These are phyloP conservation scores for Drosophila nebulosa DNA, from an alignment of 1,140 invertebrate species.

Conservation along the genomic window DNA sequence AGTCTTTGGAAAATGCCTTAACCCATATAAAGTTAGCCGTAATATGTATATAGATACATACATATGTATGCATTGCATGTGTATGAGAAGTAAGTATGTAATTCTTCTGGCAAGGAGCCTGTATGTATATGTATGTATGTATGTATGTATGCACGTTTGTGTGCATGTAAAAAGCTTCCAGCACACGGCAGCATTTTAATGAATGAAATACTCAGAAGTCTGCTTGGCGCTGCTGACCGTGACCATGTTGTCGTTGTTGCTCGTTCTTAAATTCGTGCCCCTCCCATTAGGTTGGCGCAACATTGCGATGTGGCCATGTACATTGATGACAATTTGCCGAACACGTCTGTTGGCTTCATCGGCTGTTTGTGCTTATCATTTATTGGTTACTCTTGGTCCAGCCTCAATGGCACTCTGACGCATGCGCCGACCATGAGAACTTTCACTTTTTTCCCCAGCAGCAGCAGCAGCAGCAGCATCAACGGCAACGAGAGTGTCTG, in stretches of 20 bases:
- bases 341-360: background rate
- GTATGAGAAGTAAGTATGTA: no score
- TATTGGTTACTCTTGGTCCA: background rate
- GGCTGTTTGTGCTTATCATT: constrained; percentile 1
- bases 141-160: background rate
- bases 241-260: background rate
- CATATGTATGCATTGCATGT: no score
- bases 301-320: background rate
- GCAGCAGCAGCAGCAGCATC: background rate
- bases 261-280: background rate
- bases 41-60: no score
- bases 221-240: background rate
- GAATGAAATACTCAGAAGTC: constrained; percentile 17
- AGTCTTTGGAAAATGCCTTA: no score
- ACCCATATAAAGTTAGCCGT: no score
- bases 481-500: background rate
- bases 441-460: constrained; percentile 7
- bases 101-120: no score
- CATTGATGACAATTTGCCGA: background rate
- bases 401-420: background rate
- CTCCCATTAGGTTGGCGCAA: background rate
- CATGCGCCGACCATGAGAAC: constrained; percentile 4
- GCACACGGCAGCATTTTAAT: constrained; percentile 11
- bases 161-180: background rate
- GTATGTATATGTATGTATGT: background rate